Evolutionary conservation across 2,797 vertebrate species (phyloP).

Genomic region (Novumbra hubbsi): DNA sequence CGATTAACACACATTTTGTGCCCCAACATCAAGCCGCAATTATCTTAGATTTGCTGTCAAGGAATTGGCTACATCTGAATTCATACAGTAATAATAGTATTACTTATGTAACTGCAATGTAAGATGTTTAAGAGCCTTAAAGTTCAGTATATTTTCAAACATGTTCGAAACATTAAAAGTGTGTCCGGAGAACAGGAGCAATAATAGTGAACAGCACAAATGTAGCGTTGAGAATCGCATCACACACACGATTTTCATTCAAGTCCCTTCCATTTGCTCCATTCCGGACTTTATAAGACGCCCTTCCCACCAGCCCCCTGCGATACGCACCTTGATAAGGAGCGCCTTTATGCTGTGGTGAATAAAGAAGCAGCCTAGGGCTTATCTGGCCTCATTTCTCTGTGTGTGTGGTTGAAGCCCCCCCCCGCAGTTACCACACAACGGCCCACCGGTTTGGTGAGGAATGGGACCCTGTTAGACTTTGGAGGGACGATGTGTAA

Average conservation of each 20-base stretch:
- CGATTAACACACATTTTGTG: constrained; percentile 17
- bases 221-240: too few relatives aligned
- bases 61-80: neutral
- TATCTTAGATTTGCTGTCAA: constrained; percentile 27
- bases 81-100: neutral
- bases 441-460: neutral
- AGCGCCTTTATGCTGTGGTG: too few relatives aligned
- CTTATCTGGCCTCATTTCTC: neutral
- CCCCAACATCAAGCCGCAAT: constrained; percentile 27
- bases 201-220: too few relatives aligned
- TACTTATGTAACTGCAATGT: neutral
- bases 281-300: neutral
- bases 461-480: neutral
- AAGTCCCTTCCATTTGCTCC: neutral
- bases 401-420: neutral
- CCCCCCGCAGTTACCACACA: neutral
- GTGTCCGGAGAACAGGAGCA: too few relatives aligned
- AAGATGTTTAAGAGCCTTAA: neutral
- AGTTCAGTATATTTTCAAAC: neutral
- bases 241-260: too few relatives aligned
- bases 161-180: neutral
- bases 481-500: neutral
- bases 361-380: neutral
- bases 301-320: neutral
- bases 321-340: neutral